Evolutionary conservation across 2,113 vertebrate genomes (phyloP).

Genomic region (Atractosteus spatula): DNA sequence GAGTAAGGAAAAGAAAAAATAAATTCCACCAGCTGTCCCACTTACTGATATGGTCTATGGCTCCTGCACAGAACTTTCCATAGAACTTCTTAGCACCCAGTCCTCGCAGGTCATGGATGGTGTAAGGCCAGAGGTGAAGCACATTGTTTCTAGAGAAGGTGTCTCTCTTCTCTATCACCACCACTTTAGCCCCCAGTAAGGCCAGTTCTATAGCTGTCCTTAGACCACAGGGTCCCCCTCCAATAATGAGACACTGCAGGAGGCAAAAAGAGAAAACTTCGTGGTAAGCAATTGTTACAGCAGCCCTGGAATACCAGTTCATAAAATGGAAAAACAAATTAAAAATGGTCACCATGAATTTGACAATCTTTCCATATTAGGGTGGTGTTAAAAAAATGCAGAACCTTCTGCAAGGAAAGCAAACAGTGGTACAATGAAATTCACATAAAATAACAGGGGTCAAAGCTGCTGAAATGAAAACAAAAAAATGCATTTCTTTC

Average conservation of each 20-base stretch:
- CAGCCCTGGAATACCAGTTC: no score
- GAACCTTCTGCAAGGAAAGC: no score
- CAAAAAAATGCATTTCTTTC: no score
- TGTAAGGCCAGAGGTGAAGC: constrained; percentile 95
- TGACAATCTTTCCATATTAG: background rate
- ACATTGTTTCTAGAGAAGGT: constrained; percentile 96
- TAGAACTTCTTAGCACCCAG: constrained; percentile 97
- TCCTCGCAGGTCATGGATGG: constrained; percentile 90
- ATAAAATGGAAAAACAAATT: no score
- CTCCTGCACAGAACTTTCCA: constrained; percentile 94
- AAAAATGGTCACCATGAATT: no score
- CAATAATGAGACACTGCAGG: constrained; percentile 89
- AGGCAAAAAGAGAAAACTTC: background rate
- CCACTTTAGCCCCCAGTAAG: constrained; percentile 88
- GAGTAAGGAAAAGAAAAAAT: no score
- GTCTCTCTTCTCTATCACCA: constrained; percentile 92
- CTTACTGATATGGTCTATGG: constrained; percentile 98
- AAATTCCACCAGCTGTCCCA: constrained; percentile 28
- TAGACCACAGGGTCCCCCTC: constrained; percentile 91
- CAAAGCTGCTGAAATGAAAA: no score
- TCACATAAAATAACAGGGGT: no score
- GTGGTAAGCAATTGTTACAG: no score
- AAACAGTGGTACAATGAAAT: no score
- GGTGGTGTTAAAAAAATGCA: background rate
- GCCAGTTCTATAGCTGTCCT: constrained; percentile 92